A percentile compares a stretch with the other conserved stretches of the same genome.
Evolutionary conservation across 1,140 invertebrate species (phyloP).

Genomic region (Muscidifurax raptorellus): DNA sequence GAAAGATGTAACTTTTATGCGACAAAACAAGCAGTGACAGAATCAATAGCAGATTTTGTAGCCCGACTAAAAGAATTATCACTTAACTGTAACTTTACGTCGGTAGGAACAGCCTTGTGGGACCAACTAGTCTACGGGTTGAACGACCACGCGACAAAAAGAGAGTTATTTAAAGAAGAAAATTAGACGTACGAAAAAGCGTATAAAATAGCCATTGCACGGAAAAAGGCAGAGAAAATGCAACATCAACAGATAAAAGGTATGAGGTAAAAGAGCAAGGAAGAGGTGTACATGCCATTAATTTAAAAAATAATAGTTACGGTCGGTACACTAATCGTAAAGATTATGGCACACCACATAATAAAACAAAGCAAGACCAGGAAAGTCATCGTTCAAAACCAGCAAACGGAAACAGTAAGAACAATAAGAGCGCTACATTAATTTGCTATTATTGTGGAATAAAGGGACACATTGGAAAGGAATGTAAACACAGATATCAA

Average conservation of each 20-base stretch:
- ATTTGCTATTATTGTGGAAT: background rate
- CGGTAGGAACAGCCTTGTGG: background rate
- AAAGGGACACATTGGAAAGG: background rate
- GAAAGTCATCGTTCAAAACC: too few species aligned
- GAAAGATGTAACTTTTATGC: background rate
- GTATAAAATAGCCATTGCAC: background rate
- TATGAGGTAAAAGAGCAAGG: background rate
- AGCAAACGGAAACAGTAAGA: background rate
- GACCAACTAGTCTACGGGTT: conserved; percentile 39
- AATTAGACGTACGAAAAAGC: background rate
- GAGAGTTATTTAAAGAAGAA: conserved; percentile 26
- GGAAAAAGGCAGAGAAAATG: background rate
- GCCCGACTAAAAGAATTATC: background rate
- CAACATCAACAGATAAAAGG: background rate
- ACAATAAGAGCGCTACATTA: background rate
- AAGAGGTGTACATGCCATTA: background rate
- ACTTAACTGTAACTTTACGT: background rate
- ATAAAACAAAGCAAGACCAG: too few species aligned
- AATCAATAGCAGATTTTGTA: background rate
- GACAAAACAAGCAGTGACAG: too few species aligned
- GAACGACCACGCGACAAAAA: background rate
- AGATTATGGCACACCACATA: background rate
- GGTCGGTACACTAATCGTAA: background rate
- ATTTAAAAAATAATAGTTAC: background rate
- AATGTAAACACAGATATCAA: background rate